phyloP scores from a whole-genome alignment of 2,113 vertebrate genomes.

The Panthera uncia region DNA sequence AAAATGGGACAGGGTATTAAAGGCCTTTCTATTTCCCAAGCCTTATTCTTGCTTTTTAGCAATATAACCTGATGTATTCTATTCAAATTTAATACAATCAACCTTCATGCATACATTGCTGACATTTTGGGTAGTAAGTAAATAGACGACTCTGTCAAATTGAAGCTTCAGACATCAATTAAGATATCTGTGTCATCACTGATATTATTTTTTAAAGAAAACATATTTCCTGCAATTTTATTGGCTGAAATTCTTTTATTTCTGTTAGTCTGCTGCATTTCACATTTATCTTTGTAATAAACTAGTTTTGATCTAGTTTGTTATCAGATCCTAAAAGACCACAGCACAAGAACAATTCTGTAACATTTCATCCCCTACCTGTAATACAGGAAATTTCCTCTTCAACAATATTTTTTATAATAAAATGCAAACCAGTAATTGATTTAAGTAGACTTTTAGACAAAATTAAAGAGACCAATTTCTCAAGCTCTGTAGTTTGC shows the following conservation, averaged over 20 bases:
- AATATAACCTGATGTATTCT: not conserved
- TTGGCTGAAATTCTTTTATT: not conserved
- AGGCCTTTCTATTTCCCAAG: not conserved
- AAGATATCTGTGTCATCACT: not conserved
- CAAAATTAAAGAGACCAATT: constrained; percentile 57
- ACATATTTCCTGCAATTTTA: not conserved
- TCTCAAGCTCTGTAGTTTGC: not conserved
- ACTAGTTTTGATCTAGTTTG: constrained; percentile 42
- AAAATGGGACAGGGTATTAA: not conserved
- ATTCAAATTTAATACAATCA: not conserved
- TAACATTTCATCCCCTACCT: constrained; percentile 23
- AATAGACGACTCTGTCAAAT: not conserved
- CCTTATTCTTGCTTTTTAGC: not conserved
- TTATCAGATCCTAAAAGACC: constrained; percentile 46
- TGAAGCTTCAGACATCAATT: not conserved
- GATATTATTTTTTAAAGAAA: not conserved
- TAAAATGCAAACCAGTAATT: constrained; percentile 63
- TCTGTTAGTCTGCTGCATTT: not conserved
- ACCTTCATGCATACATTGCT: not conserved
- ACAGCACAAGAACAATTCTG: not conserved
- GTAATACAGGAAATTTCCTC: constrained; percentile 25
- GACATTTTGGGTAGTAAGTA: not conserved
- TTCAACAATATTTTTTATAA: constrained; percentile 45
- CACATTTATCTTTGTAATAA: constrained; percentile 35
- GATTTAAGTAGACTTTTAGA: constrained; percentile 55